Conservation (phyloP, 2,888 invertebrate genomes). For the Dolichomitus sp. region DNA sequence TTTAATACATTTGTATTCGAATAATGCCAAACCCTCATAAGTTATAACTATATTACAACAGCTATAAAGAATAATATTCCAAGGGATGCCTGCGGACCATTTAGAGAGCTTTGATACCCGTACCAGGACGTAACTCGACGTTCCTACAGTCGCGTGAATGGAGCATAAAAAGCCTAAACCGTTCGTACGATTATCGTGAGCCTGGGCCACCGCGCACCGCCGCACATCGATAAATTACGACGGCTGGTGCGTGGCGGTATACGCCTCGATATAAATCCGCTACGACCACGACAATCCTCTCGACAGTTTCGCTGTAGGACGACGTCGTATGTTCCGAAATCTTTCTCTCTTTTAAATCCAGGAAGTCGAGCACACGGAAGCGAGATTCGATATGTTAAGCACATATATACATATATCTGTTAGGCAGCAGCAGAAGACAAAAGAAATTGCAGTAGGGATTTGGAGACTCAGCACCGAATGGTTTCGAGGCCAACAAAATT, state of each 20-base stretch:
- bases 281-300: neutral
- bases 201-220: neutral
- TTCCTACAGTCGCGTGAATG: constrained; percentile 12
- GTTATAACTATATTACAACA: neutral
- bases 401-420: neutral
- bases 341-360: neutral
- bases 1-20: neutral
- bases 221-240: constrained; percentile 32
- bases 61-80: neutral
- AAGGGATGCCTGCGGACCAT: neutral
- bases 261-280: constrained; percentile 16
- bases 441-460: neutral
- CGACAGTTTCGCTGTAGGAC: neutral
- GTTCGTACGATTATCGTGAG: constrained; percentile 22
- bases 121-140: constrained; percentile 41
- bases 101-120: constrained; percentile 4
- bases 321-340: neutral
- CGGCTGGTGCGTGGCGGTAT: constrained; percentile 1
- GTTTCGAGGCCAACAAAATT: neutral
- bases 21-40: neutral
- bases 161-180: constrained; percentile 4
- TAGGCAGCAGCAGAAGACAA: neutral
- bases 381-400: neutral
- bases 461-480: neutral
- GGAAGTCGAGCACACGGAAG: constrained; percentile 5